Conservation (phyloP, 2,113 vertebrate genomes). For the Gallinago paraguaiae region DNA sequence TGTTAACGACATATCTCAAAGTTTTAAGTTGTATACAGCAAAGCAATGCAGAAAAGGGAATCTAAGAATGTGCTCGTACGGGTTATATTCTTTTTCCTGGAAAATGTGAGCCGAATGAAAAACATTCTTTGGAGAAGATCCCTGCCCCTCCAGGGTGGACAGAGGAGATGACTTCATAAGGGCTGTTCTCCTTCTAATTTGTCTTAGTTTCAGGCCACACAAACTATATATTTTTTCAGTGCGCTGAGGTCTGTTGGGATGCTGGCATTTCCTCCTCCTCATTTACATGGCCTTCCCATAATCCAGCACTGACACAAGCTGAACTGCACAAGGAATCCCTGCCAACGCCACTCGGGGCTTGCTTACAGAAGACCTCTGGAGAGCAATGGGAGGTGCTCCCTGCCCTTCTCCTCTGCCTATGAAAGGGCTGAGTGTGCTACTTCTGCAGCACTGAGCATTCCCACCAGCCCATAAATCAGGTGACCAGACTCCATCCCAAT, state of each 20-base stretch:
- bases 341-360: constrained; percentile 12
- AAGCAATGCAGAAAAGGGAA: not conserved
- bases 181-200: constrained; percentile 43
- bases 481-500: constrained; percentile 14
- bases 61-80: not conserved
- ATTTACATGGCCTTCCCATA: constrained; percentile 56
- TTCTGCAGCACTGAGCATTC: constrained; percentile 38
- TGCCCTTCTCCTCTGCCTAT: constrained; percentile 37
- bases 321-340: constrained; percentile 32
- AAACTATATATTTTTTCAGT: constrained; percentile 45
- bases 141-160: not conserved
- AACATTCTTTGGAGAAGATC: constrained; percentile 27
- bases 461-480: constrained; percentile 53
- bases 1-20: not conserved
- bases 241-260: not conserved
- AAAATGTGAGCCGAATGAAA: constrained; percentile 24
- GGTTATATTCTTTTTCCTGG: not conserved
- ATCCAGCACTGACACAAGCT: not conserved
- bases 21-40: not conserved
- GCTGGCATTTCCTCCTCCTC: constrained; percentile 50
- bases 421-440: constrained; percentile 58
- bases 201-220: constrained; percentile 26
- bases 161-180: constrained; percentile 46
- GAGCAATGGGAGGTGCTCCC: not conserved
- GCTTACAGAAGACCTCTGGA: constrained; percentile 32